A percentile compares a stretch with the other conserved stretches of the same genome.
phyloP scores from a whole-genome alignment of 2,888 invertebrate genomes.

The Phasia obesa region DNA sequence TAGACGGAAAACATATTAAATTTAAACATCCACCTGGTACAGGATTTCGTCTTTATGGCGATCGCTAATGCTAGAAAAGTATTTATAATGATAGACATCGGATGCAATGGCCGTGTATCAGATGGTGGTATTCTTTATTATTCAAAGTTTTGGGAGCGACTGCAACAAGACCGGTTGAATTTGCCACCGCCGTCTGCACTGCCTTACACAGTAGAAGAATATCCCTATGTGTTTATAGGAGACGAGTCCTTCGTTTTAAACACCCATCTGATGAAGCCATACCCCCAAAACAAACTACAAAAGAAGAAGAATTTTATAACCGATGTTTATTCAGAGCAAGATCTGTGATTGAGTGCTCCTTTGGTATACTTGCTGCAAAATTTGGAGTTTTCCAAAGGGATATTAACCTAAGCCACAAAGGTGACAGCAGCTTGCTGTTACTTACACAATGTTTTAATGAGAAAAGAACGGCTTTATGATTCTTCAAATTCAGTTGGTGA shows the following conservation, averaged over 20 bases:
- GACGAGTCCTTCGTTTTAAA: constrained; percentile 56
- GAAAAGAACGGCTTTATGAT: constrained; percentile 35
- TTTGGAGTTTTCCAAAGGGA: constrained; percentile 53
- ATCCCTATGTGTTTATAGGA: constrained; percentile 60
- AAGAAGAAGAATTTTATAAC: no score
- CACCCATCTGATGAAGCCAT: constrained; percentile 56
- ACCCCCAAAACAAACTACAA: no score
- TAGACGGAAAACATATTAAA: no score
- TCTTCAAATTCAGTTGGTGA: constrained; percentile 29
- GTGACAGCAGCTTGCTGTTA: constrained; percentile 55
- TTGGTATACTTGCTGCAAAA: constrained; percentile 51
- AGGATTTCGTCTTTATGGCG: no score
- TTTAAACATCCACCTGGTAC: no score
- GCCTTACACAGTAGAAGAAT: constrained; percentile 45
- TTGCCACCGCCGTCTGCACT: constrained; percentile 22
- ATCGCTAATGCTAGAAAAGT: no score
- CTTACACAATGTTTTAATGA: constrained; percentile 59
- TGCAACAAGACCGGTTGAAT: constrained; percentile 31
- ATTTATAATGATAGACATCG: constrained; percentile 58
- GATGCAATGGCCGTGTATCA: constrained; percentile 58
- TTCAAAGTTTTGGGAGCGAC: constrained; percentile 53
- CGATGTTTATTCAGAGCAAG: constrained; percentile 41
- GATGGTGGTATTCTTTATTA: constrained; percentile 60
- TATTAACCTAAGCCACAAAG: constrained; percentile 49
- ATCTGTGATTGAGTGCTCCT: constrained; percentile 54